phyloP scores from a whole-genome alignment of 2,888 invertebrate species.

The Drosophila antonietae region DNA sequence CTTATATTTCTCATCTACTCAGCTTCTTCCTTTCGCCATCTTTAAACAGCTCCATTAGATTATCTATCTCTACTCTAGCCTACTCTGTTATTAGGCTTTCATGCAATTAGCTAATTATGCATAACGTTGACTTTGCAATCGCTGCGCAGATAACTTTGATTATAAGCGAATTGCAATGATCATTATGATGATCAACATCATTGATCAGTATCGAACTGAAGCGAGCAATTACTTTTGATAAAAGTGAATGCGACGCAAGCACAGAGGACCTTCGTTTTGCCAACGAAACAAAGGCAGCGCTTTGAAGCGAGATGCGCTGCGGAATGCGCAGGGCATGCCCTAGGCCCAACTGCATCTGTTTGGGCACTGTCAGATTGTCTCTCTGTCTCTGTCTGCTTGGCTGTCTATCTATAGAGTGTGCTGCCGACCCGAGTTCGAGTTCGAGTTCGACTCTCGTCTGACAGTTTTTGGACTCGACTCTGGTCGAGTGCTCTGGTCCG shows the following conservation, averaged over 20 bases:
- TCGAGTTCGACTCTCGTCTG: slow-evolving; percentile 5
- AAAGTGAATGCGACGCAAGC: slow-evolving; percentile 39
- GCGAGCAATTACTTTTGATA: slow-evolving; percentile 60
- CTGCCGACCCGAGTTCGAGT: slow-evolving; percentile 20
- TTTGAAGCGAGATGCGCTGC: slow-evolving; percentile 44
- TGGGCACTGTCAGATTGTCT: slow-evolving; percentile 2
- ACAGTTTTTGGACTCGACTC: slow-evolving; percentile 1
- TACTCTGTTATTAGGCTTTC: neutral
- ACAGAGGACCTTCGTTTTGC: slow-evolving; percentile 1
- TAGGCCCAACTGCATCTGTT: slow-evolving; percentile 22
- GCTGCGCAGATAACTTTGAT: slow-evolving; percentile 37
- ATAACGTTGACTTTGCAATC: slow-evolving; percentile 8
- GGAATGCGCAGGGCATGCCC: slow-evolving; percentile 21
- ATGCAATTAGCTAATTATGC: slow-evolving; percentile 57
- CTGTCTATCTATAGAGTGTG: slow-evolving; percentile 50
- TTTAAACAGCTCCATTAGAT: neutral
- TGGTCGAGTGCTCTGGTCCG: slow-evolving; percentile 33
- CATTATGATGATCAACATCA: slow-evolving; percentile 3
- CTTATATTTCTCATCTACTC: neutral
- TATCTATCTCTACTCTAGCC: neutral
- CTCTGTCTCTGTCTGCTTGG: slow-evolving; percentile 48
- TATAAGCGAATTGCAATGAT: slow-evolving; percentile 24
- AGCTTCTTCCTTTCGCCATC: neutral
- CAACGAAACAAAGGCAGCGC: slow-evolving; percentile 32
- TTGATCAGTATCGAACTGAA: slow-evolving; percentile 13